Conservation (phyloP, 1,140 invertebrate genomes). For the Macrotrachela quadricornifera region DNA sequence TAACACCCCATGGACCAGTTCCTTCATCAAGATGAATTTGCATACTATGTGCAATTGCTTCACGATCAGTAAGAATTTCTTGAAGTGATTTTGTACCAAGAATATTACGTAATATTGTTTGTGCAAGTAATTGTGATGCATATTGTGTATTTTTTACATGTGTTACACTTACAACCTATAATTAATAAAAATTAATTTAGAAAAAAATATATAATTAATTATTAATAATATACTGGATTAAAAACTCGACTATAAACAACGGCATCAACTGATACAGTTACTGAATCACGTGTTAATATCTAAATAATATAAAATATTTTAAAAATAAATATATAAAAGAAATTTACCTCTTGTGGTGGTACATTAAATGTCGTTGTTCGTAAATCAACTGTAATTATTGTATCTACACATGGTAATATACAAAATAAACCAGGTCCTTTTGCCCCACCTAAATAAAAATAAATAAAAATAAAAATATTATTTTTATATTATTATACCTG, state of each 20-base stretch:
- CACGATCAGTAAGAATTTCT: constrained; percentile 10
- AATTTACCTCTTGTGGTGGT: constrained; percentile 10
- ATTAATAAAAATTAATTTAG: too few species aligned
- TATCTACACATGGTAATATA: constrained; percentile 11
- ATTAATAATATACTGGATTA: not conserved
- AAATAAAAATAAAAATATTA: not conserved
- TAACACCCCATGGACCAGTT: not conserved
- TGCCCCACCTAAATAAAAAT: not conserved
- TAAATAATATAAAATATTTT: not conserved
- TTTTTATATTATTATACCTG: not conserved
- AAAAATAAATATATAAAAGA: not conserved
- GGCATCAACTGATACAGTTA: constrained; percentile 9
- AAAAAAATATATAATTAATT: too few species aligned
- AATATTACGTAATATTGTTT: constrained; percentile 11
- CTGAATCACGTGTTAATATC: constrained; percentile 12
- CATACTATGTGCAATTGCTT: constrained; percentile 8
- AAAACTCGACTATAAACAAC: constrained; percentile 6
- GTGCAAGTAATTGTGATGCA: constrained; percentile 9
- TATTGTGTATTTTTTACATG: constrained; percentile 11
- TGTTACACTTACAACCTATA: not conserved
- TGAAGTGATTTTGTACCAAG: constrained; percentile 11
- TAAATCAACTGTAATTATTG: constrained; percentile 9
- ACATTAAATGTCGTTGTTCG: constrained; percentile 11
- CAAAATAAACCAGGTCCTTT: constrained; percentile 11
- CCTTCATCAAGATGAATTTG: not conserved